A percentile compares a stretch with the other conserved stretches of the same genome.
phyloP scores from a whole-genome alignment of 1,140 invertebrate genomes.

The Drosophila orena region DNA sequence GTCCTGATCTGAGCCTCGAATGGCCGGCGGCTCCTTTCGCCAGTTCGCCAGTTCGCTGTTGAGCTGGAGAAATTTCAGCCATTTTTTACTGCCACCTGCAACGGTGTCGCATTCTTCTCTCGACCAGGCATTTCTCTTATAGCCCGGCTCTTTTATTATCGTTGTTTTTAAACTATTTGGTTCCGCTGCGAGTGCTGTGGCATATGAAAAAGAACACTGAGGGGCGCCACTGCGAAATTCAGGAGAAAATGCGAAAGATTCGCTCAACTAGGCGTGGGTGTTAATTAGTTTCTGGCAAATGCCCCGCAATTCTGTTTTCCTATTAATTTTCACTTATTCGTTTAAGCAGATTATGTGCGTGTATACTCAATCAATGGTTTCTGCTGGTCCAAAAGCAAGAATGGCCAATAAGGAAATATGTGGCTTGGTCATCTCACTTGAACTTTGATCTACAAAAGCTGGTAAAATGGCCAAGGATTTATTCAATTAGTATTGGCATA shows the following conservation, averaged over 20 bases:
- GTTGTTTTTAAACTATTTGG: conserved; percentile 18
- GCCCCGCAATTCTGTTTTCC: neutral
- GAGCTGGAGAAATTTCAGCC: conserved; percentile 62
- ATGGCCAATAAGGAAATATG: neutral
- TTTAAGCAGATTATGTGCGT: neutral
- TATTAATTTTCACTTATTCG: neutral
- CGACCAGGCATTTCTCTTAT: conserved; percentile 39
- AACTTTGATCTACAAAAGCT: neutral
- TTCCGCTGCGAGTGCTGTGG: conserved; percentile 39
- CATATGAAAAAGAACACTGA: conserved; percentile 35
- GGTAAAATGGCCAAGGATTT: neutral
- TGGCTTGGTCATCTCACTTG: neutral
- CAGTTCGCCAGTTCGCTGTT: conserved; percentile 25
- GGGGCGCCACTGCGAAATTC: conserved; percentile 2
- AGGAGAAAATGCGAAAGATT: conserved; percentile 8
- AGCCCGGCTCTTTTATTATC: conserved; percentile 35
- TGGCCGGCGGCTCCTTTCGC: conserved; percentile 28
- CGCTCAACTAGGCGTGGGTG: conserved; percentile 7
- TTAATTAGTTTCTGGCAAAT: conserved; percentile 54
- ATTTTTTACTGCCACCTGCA: conserved; percentile 81
- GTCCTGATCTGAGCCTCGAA: conserved; percentile 34
- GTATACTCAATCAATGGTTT: neutral
- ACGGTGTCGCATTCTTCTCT: conserved; percentile 63
- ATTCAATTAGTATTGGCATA: conserved; percentile 8
- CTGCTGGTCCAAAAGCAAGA: neutral